Conservation (phyloP, 2,113 vertebrate species). For the Chaetorhynchus papuensis region DNA sequence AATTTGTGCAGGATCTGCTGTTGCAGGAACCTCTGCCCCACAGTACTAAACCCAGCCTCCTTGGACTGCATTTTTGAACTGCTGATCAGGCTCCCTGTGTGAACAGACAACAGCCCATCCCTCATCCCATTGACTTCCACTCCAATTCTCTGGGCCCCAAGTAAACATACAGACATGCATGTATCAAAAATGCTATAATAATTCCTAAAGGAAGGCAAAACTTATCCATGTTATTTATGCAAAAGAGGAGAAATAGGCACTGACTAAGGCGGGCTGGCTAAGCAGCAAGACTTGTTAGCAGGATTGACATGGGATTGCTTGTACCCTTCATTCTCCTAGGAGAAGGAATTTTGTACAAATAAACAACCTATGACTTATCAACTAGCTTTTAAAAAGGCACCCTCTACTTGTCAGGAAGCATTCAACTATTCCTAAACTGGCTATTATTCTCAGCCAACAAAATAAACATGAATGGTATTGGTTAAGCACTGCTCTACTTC, state of each 20-base stretch:
- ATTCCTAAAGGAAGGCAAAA: not conserved
- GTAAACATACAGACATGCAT: not conserved
- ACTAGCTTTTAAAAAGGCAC: not conserved
- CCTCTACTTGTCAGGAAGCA: not conserved
- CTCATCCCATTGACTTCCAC: accelerated
- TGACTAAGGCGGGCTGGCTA: not conserved
- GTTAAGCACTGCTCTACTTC: not conserved
- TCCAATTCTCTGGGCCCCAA: not conserved
- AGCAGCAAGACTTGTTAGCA: not conserved
- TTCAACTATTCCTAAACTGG: not conserved
- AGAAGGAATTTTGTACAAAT: not conserved
- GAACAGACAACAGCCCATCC: not conserved
- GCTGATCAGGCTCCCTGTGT: not conserved
- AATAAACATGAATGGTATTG: not conserved
- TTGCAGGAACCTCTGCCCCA: not conserved
- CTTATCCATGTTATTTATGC: not conserved
- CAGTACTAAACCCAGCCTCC: not conserved
- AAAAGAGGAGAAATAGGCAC: not conserved
- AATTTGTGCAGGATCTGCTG: not conserved
- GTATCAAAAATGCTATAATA: not conserved
- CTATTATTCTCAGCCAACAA: not conserved
- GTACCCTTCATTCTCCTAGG: not conserved
- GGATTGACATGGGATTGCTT: not conserved
- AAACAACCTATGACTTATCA: not conserved
- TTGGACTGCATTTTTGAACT: not conserved